Base-by-base conservation (phyloP, 2,113 vertebrate species). In the Actenoides lindsayi region DNA sequence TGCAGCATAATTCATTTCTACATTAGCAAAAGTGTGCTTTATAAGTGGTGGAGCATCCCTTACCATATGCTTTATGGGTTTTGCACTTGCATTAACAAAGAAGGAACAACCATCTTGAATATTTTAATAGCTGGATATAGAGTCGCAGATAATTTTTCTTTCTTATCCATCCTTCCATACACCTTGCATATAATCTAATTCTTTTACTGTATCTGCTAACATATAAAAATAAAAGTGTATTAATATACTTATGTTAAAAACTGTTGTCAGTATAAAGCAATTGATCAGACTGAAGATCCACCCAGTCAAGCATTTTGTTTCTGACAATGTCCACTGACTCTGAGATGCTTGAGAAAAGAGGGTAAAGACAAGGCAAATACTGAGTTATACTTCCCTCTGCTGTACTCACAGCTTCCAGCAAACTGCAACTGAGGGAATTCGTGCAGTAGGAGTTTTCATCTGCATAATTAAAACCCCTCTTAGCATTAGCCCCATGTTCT, bases 31-130 rank as follows among this genome's bases (percentile, higher is more conserved):
- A 91, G 3, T 23, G 48, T 83, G 51, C 62, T 87, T 91, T 90
- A 93, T 56, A 91, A 89, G 69, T 67, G 68, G 90, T 76, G 73
- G 71, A 96, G 73, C 71, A 37, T 84, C 79, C 71, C 73, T 82
- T 74, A 67, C 79, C 92, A 84, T 96, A 92, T 96, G 93, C 25
- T 97, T 92, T 89, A 89, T 71, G 30, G 44, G n/a, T 93, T 68
- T 83, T 89, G 69, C 78, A 62, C 93, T 95, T 95, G 75, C 68
- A 79, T 79, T 96, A 88, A 70, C 83, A 89, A 89, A 87, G 68
- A 44, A 88, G 53, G 30, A 94, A n/a, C 68, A 83, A 62, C 73
- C 54, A 37, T 50, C 53, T 68, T 73, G 73, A 93, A 82, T 77
- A 33, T 80, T 51, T 59, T 41, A 76, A 54, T 54, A 92, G 85